These are phyloP conservation scores for Trialeurodes vaporariorum DNA, from an alignment of 1,140 invertebrate genomes.

Conservation along the genomic window DNA sequence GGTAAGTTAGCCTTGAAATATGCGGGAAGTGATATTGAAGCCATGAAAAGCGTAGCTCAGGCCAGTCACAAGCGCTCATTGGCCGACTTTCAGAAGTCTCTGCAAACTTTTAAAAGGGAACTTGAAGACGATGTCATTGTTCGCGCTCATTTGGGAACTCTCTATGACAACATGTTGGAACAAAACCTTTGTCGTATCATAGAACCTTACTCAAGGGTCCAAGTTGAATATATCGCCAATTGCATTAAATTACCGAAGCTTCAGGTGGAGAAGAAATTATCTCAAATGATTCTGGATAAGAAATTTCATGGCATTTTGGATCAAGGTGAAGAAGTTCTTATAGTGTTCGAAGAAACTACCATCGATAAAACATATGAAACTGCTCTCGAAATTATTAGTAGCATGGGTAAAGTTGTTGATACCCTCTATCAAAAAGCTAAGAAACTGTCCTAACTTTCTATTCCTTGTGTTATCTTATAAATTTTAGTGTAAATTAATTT, in stretches of 20 bases:
- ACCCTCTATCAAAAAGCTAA: constrained; percentile 97
- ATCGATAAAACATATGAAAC: constrained; percentile 95
- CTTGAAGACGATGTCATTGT: constrained; percentile 95
- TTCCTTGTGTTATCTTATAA: neutral
- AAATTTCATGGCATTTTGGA: constrained; percentile 95
- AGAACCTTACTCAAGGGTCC: constrained; percentile 94
- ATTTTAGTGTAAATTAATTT: neutral
- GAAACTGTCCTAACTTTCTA: constrained; percentile 72
- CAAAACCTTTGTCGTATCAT: constrained; percentile 98
- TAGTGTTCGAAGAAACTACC: constrained; percentile 92
- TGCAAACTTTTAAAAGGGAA: constrained; percentile 78
- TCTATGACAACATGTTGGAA: constrained; percentile 98
- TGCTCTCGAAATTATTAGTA: constrained; percentile 92
- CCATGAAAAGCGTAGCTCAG: constrained; percentile 92
- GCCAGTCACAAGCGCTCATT: constrained; percentile 93
- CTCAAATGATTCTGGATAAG: constrained; percentile 99
- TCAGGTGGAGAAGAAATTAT: constrained; percentile 95
- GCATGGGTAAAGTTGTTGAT: constrained; percentile 98
- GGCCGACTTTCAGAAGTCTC: constrained; percentile 83
- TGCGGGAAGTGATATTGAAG: constrained; percentile 87
- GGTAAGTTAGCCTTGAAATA: constrained; percentile 96
- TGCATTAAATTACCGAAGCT: constrained; percentile 79
- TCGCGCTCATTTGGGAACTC: constrained; percentile 83
- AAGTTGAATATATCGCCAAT: constrained; percentile 64
- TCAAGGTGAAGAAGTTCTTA: constrained; percentile 93